These are phyloP conservation scores for Drosophila neonasuta DNA, from an alignment of 2,888 invertebrate genomes.

Conservation along the genomic window DNA sequence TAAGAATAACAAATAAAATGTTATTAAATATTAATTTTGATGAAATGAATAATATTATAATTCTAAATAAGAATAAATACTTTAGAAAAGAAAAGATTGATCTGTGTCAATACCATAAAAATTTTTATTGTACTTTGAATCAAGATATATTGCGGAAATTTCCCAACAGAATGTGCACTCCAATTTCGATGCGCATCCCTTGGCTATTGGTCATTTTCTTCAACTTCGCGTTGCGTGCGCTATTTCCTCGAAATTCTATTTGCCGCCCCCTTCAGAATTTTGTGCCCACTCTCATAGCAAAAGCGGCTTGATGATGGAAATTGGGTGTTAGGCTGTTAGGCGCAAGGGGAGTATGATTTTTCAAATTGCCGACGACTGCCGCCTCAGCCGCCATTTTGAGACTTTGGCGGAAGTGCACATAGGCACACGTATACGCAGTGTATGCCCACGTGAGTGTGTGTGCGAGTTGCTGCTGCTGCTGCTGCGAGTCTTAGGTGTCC, in stretches of 20 bases:
- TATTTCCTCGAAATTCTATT: conserved; percentile 64
- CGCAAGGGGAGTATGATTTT: conserved; percentile 54
- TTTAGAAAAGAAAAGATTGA: too few relatives aligned
- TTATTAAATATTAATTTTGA: too few relatives aligned
- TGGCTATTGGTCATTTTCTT: conserved; percentile 1
- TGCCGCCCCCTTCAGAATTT: conserved; percentile 53
- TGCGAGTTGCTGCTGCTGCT: conserved; percentile 11
- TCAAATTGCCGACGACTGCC: conserved; percentile 63
- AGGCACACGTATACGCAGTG: conserved; percentile 23
- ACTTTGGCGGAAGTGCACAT: conserved; percentile 67
- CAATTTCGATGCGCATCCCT: not conserved
- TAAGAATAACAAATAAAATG: too few relatives aligned
- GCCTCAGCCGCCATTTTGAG: conserved; percentile 71
- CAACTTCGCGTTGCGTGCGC: conserved; percentile 3
- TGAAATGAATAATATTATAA: too few relatives aligned
- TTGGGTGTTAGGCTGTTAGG: conserved; percentile 9
- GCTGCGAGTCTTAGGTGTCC: conserved; percentile 59
- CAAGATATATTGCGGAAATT: not conserved
- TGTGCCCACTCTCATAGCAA: conserved; percentile 47
- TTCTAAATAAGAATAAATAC: too few relatives aligned
- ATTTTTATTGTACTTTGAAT: not conserved
- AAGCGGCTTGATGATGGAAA: conserved; percentile 40
- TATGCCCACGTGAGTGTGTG: conserved; percentile 1
- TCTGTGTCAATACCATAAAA: not conserved
- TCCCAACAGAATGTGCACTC: too few relatives aligned